These are phyloP conservation scores for Felis chaus DNA, from an alignment of 2,113 vertebrate species.

Conservation along the genomic window DNA sequence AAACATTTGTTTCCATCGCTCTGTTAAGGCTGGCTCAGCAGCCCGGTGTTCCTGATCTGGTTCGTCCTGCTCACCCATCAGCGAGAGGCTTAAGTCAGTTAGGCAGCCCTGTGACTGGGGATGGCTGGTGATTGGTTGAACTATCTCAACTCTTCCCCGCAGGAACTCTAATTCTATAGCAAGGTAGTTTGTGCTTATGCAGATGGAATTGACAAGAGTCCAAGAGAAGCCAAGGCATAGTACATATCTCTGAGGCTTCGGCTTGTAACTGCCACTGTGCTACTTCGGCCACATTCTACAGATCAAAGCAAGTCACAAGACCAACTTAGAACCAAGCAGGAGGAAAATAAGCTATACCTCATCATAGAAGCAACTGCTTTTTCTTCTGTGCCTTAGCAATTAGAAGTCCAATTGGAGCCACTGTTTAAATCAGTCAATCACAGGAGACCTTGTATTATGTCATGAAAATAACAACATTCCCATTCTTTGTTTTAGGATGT, in stretches of 20 bases:
- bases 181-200: not conserved
- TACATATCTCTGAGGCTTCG: not conserved
- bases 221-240: not conserved
- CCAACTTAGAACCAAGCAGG: not conserved
- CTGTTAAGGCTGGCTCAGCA: not conserved
- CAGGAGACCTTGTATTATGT: not conserved
- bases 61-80: fast-evolving
- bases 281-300: not conserved
- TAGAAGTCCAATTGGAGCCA: not conserved
- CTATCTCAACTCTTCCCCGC: not conserved
- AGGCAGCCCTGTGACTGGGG: not conserved
- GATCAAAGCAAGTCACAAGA: not conserved
- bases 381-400: too few relatives aligned
- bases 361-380: not conserved
- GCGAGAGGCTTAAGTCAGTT: not conserved
- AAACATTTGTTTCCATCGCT: not conserved
- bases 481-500: not conserved
- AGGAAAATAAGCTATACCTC: not conserved
- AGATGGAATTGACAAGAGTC: not conserved
- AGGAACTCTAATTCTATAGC: not conserved
- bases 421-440: not conserved
- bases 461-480: not conserved
- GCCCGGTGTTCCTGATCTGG: not conserved
- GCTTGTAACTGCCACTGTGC: not conserved
- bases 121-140: not conserved